A percentile compares a stretch with the other conserved stretches of the same genome.
Conservation (phyloP, 2,113 vertebrate species). For the Toxotes chatareus region DNA sequence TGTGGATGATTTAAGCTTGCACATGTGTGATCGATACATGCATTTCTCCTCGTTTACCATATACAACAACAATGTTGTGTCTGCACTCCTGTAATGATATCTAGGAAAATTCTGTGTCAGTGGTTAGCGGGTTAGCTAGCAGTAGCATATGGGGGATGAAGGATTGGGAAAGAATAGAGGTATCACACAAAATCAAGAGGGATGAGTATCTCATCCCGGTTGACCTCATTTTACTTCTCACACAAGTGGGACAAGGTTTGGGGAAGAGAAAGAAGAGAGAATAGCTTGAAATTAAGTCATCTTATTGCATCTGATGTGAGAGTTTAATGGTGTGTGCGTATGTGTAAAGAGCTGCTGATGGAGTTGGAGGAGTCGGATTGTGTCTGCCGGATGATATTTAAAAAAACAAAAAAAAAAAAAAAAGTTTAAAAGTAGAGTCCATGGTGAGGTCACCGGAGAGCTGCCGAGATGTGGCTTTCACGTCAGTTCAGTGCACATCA, state of each 20-base stretch:
- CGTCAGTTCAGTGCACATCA: conserved; percentile 49
- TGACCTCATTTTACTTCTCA: conserved; percentile 54
- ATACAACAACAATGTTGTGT: neutral
- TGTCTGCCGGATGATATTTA: conserved; percentile 38
- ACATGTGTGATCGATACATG: conserved; percentile 4
- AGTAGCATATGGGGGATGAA: conserved; percentile 17
- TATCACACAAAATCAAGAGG: conserved; percentile 48
- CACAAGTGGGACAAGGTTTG: conserved; percentile 28
- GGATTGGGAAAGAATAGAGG: neutral
- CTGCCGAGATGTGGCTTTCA: conserved; percentile 42
- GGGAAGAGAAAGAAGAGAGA: conserved; percentile 7
- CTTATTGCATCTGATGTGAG: conserved; percentile 13
- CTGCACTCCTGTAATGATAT: neutral
- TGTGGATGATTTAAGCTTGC: neutral
- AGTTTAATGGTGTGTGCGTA: conserved; percentile 8
- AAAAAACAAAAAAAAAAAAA: conserved; percentile 29
- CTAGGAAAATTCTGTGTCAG: conserved; percentile 13
- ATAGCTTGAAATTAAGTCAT: conserved; percentile 30
- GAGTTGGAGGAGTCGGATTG: conserved; percentile 14
- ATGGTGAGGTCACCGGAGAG: conserved; percentile 7
- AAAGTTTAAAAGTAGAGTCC: conserved; percentile 32
- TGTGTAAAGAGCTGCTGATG: conserved; percentile 2
- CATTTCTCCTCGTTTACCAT: neutral
- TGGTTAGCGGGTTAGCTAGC: conserved; percentile 2
- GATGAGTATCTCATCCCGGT: conserved; percentile 45